Percentiles rank a stretch among this genome's conserved stretches.
Conservation (phyloP, 2,113 vertebrate species). For the Ctenomys sociabilis region DNA sequence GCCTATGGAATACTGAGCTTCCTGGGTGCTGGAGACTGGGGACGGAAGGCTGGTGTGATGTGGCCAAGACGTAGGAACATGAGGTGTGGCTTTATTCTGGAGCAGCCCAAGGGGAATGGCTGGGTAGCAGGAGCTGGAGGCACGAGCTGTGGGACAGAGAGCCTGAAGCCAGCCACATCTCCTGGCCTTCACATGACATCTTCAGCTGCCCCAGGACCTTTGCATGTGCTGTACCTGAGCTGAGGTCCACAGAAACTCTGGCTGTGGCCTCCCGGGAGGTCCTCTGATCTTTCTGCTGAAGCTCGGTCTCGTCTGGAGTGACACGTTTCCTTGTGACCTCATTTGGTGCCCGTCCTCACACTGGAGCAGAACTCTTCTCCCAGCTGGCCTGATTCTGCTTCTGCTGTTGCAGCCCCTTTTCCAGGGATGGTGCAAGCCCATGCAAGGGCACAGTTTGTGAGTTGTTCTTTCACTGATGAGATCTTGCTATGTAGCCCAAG, state of each 20-base stretch:
- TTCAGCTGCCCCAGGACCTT: background rate
- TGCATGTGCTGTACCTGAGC: background rate
- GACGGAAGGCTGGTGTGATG: background rate
- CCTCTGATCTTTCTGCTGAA: accelerated
- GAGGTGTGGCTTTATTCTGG: background rate
- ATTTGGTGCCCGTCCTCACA: background rate
- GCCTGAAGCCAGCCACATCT: background rate
- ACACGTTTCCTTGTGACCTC: background rate
- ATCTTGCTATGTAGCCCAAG: background rate
- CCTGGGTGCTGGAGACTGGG: background rate
- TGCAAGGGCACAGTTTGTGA: too few species aligned
- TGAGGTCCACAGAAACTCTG: too few species aligned
- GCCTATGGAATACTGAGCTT: background rate
- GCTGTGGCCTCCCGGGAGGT: background rate
- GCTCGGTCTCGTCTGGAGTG: background rate
- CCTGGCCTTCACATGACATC: background rate
- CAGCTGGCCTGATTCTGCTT: background rate
- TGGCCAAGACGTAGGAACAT: background rate
- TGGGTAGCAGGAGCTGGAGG: background rate
- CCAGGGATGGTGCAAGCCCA: accelerated
- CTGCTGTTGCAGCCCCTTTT: background rate
- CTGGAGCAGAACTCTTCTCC: too few species aligned
- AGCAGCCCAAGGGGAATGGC: background rate
- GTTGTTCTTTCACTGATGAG: background rate
- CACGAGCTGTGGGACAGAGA: background rate